These are phyloP conservation scores for Halocynthia aurantium DNA, from an alignment of 23 tunicate species.

Conservation along the genomic window DNA sequence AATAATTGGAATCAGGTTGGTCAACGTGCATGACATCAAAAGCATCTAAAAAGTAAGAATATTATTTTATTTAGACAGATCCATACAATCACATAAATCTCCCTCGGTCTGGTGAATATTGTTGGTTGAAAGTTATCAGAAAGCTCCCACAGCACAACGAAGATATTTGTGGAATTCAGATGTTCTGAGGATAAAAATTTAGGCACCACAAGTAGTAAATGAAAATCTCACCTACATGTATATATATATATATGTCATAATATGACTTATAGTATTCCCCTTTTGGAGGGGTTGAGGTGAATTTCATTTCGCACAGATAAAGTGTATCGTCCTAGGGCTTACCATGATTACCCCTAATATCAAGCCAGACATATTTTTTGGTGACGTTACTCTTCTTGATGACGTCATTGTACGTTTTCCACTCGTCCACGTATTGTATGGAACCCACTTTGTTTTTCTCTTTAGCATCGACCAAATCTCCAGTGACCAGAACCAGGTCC, in stretches of 20 bases:
- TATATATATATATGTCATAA: too few species aligned
- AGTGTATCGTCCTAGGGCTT: background rate
- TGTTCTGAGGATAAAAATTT: too few species aligned
- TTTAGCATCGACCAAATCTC: conserved; percentile 98
- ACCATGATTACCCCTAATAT: conserved; percentile 97
- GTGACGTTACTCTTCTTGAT: conserved; percentile 45
- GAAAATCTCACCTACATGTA: too few species aligned
- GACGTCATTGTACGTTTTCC: conserved; percentile 73
- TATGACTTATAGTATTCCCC: too few species aligned
- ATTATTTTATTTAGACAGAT: too few species aligned
- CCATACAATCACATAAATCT: background rate
- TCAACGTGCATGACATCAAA: conserved; percentile 49
- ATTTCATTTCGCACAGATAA: too few species aligned
- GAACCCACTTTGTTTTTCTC: conserved; percentile 42
- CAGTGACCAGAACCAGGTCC: conserved; percentile 87
- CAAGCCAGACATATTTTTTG: conserved; percentile 66
- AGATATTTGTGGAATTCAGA: too few species aligned
- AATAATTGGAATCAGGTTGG: conserved; percentile 28
- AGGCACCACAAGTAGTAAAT: too few species aligned
- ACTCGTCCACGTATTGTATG: conserved; percentile 60
- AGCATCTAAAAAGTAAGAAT: conserved; percentile 39
- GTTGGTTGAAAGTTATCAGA: too few species aligned
- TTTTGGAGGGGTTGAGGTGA: too few species aligned
- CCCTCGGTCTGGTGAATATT: too few species aligned
- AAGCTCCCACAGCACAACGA: too few species aligned